These are phyloP conservation scores for Myotis findleyi DNA, from an alignment of 2,797 vertebrate genomes.

Conservation along the genomic window DNA sequence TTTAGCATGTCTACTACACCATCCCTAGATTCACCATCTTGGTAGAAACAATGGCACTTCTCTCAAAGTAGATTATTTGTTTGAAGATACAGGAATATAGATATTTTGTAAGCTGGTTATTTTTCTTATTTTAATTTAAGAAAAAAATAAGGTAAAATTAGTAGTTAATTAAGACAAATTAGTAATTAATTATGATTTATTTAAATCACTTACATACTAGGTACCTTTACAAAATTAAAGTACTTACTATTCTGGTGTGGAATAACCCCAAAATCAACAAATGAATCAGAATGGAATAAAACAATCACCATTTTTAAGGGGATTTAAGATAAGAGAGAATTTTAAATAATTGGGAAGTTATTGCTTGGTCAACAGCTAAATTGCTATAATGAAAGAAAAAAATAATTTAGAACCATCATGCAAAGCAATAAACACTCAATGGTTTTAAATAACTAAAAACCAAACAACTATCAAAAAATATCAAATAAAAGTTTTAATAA, in stretches of 20 bases:
- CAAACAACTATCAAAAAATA: not conserved
- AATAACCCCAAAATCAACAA: not conserved
- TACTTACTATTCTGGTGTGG: not conserved
- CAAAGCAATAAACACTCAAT: not conserved
- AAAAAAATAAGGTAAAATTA: not conserved
- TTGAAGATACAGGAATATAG: not conserved
- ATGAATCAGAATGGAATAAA: not conserved
- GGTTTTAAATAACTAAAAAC: not conserved
- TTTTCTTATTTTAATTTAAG: not conserved
- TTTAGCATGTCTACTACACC: not conserved
- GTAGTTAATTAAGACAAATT: not conserved
- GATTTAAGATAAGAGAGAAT: not conserved
- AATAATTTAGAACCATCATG: not conserved
- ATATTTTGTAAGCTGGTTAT: not conserved
- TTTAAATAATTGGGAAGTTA: conserved; percentile 9
- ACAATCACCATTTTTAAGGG: not conserved
- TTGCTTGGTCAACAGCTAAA: not conserved
- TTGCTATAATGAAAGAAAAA: not conserved
- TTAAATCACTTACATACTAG: not conserved
- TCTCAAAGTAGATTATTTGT: not conserved
- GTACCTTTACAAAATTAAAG: not conserved
- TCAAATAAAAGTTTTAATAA: not conserved
- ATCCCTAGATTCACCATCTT: not conserved
- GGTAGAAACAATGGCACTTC: not conserved
- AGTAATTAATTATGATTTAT: not conserved